These are phyloP conservation scores for Ctenochaetus hawaiiensis DNA, from an alignment of 2,797 vertebrate species.

Conservation along the genomic window DNA sequence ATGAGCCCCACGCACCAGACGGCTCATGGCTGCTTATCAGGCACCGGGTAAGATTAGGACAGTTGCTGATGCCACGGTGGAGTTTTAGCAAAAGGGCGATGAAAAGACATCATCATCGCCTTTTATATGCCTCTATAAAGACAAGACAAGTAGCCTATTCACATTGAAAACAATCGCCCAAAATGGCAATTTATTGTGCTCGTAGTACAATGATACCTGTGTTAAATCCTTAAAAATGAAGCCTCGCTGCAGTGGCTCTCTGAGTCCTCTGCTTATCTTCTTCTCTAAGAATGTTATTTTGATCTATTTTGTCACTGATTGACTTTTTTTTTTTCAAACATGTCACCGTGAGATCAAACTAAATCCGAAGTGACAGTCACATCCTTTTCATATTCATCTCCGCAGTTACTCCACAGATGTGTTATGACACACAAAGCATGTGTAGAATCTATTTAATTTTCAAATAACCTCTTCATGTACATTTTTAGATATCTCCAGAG, in stretches of 20 bases:
- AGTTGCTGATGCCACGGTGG: constrained; percentile 35
- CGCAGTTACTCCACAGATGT: neutral
- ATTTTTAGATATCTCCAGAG: constrained; percentile 23
- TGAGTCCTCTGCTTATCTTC: neutral
- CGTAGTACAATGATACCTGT: neutral
- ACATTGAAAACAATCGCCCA: constrained; percentile 19
- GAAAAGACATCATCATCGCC: constrained; percentile 20
- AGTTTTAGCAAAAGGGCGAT: constrained; percentile 30
- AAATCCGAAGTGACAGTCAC: constrained; percentile 23
- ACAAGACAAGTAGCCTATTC: constrained; percentile 25
- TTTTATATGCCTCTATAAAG: constrained; percentile 21
- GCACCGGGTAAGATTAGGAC: constrained; percentile 61
- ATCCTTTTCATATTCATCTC: neutral
- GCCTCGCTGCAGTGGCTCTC: neutral
- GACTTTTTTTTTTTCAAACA: neutral
- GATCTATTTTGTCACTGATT: constrained; percentile 7
- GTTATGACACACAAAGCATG: neutral
- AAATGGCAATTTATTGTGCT: neutral
- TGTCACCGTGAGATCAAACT: constrained; percentile 1
- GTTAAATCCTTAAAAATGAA: constrained; percentile 7
- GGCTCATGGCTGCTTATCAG: constrained; percentile 67
- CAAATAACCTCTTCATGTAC: constrained; percentile 17
- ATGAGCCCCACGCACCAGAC: constrained; percentile 65
- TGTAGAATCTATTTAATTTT: constrained; percentile 6
- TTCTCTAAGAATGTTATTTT: constrained; percentile 9